Conservation (phyloP, 2,113 vertebrate species). For the Xyliphius kryptos region DNA sequence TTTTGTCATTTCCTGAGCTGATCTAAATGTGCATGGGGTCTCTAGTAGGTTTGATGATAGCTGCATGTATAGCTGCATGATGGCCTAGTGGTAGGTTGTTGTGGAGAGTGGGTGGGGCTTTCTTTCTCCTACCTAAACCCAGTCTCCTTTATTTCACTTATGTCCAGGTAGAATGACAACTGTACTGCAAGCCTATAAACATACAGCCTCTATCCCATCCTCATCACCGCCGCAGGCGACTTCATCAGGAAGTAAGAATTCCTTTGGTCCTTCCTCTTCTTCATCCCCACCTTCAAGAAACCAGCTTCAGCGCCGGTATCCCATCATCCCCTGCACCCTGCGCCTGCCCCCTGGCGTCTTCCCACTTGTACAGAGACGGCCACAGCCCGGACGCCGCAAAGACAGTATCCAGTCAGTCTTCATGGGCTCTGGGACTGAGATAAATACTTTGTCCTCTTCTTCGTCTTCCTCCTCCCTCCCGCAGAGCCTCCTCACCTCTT, state of each 20-base stretch:
- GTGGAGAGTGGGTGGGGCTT: too few species aligned
- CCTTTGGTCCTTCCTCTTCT: conserved; percentile 47
- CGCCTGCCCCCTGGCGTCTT: conserved; percentile 71
- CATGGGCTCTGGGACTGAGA: conserved; percentile 53
- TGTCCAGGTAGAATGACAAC: too few species aligned
- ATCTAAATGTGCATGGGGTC: conserved; percentile 11
- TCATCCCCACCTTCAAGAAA: conserved; percentile 55
- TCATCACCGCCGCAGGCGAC: too few species aligned
- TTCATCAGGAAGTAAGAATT: conserved; percentile 21
- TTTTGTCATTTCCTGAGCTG: too few species aligned
- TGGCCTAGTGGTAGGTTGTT: neutral
- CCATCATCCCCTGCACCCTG: conserved; percentile 77
- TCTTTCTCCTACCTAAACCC: too few species aligned
- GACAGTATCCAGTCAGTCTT: conserved; percentile 81
- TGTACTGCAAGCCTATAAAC: too few species aligned
- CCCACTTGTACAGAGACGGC: conserved; percentile 51
- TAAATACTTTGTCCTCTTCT: conserved; percentile 42
- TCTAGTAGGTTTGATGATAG: neutral
- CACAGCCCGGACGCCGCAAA: conserved; percentile 69
- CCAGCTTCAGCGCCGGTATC: conserved; percentile 65
- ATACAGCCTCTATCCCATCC: too few species aligned
- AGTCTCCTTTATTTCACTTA: too few species aligned
- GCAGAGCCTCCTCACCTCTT: conserved; percentile 33
- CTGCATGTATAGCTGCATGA: conserved; percentile 24
- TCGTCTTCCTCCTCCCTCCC: conserved; percentile 34